Conservation (phyloP, 2,888 invertebrate species). For the Trissoscelio sp. region DNA sequence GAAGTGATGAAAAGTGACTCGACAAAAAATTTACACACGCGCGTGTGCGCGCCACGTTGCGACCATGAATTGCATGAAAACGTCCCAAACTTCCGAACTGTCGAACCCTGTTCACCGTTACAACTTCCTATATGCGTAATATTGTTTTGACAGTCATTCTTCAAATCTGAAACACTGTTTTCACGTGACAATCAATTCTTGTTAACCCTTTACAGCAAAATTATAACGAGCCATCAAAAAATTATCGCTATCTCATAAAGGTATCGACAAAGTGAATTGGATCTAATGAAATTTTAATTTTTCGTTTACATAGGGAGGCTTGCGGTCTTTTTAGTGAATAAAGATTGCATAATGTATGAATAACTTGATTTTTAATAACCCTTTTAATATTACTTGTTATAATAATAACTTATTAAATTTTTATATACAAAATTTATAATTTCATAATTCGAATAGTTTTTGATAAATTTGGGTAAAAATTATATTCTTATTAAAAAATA, state of each 20-base stretch:
- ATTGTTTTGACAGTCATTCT: constrained; percentile 66
- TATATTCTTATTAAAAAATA: no score
- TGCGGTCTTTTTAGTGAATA: background rate
- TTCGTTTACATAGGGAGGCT: background rate
- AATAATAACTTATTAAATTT: no score
- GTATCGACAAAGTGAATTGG: constrained; percentile 15
- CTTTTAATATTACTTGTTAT: no score
- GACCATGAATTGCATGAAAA: constrained; percentile 66
- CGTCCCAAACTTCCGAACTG: constrained; percentile 70
- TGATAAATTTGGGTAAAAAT: no score
- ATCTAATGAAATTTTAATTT: constrained; percentile 24
- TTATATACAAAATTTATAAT: no score
- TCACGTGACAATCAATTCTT: constrained; percentile 61
- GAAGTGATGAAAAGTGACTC: constrained; percentile 80
- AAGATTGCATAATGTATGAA: background rate
- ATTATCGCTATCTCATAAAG: constrained; percentile 14
- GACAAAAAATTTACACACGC: constrained; percentile 72
- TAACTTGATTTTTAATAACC: background rate
- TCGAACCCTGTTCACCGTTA: constrained; percentile 68
- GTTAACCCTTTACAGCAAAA: constrained; percentile 39
- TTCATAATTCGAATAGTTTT: no score
- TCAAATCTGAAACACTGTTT: constrained; percentile 56
- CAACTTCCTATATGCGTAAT: constrained; percentile 67
- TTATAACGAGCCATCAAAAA: constrained; percentile 37
- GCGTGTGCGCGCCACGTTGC: constrained; percentile 60